Base-by-base conservation (phyloP, 1,140 invertebrate species). In the Euborellia annulipes region DNA sequence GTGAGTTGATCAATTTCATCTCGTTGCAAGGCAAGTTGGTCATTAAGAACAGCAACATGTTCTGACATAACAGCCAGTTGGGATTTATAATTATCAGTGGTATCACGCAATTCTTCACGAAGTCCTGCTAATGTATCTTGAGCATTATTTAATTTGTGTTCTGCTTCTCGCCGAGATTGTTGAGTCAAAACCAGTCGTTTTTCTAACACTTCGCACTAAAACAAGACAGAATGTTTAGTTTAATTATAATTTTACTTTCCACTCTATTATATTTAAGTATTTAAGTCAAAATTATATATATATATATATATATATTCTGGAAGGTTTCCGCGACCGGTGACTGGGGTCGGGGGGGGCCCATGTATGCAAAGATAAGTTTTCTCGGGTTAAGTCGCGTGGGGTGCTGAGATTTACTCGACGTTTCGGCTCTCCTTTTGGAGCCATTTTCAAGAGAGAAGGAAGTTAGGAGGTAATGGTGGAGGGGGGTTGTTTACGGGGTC, bases 11-110 rank as follows among this genome's bases (percentile, higher is more conserved):
- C 70, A 53, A 82, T 78, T 58, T 83, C 74, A 62, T 89, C 84
- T 52, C 79, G 79, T 60, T 87, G 82, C 43, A 66, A 60, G 27
- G 85, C 73, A 19, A 93, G 69, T 64, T 88, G 88, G 52, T 92
- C 88, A 63, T 90, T 93, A 66, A 93, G 79, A 47, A 79, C 81
- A 16, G 88, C 89, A 51, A 93, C 72, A 69, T 93, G 88, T 62
- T 93, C 89, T 45, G 85, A 89, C 70, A 94, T 81, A 34, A 86
- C 83, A 51, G 78, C 84, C 37, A 94, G 72, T 62, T 94, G 89
- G 43, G 78, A 69, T 63, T 91, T 85, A 59, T 93, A 93, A 64
- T 85, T 91, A 48, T 75, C 66, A 18, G 76, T 76, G 2, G 82
- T 86, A 2, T 79, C 77, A 42, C 71, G 62, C 40, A 68, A 57